Conservation (phyloP, 2,888 invertebrate species). For the Ceriagrion tenellum region DNA sequence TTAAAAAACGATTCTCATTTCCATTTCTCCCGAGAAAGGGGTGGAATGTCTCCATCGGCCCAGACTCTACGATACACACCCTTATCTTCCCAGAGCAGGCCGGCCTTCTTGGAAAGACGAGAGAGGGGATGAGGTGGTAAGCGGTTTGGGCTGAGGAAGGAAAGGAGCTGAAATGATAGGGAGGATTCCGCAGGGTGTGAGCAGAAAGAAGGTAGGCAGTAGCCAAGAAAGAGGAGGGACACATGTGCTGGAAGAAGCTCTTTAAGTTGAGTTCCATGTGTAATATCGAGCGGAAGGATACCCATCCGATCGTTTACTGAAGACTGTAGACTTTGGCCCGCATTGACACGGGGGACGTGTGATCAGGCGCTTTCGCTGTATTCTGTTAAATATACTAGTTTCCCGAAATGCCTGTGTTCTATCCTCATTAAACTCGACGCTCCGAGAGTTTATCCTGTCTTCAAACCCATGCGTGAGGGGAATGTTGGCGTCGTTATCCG, state of each 20-base stretch:
- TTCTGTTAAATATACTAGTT: no score
- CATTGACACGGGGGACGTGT: no score
- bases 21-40: constrained; percentile 2
- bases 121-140: neutral
- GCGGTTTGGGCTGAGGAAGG: neutral
- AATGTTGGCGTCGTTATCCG: neutral
- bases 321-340: no score
- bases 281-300: no score
- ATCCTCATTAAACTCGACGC: no score
- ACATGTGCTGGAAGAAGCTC: no score
- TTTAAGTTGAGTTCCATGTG: no score
- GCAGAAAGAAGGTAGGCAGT: neutral
- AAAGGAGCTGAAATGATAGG: neutral
- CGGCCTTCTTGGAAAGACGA: neutral
- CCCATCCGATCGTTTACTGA: no score
- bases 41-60: neutral
- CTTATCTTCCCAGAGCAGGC: neutral
- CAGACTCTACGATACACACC: neutral
- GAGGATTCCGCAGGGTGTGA: neutral
- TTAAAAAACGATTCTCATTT: neutral
- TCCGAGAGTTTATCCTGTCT: no score
- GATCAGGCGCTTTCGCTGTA: no score
- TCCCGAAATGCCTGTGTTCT: no score
- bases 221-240: no score
- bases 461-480: neutral